Evolutionary conservation across 1,140 invertebrate species (phyloP), one percentile per base, ranked within the genome.

Genomic region (Drosophila mojavensis): DNA sequence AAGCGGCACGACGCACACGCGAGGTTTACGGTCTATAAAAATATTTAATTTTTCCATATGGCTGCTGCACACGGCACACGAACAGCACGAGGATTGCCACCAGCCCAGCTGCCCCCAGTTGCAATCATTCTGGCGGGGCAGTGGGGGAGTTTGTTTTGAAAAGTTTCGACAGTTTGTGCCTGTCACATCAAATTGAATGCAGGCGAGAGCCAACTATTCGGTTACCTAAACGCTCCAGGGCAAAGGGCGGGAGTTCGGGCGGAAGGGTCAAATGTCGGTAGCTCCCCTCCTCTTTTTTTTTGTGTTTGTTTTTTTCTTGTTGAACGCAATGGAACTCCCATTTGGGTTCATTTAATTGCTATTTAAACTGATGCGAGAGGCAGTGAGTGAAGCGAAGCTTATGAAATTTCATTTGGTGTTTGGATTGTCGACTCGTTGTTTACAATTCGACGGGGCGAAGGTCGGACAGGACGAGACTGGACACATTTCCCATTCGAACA

Each of bases 361-460:
- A 85, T 85, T 85, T 81, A 86, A 82, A 85, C 60, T 84, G 75
- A 79, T 59, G 28, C 36, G 50, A 69, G 9, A 48, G 41, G 36
- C 17, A 48, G 39, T 9, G n/a, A 5, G 11, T 20, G 51, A 33
- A 39, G 36, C 30, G 26, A 36, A 75, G 82, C 75, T 85, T 85
- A 86, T 85, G 82, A 81, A 85, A 85, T 85, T 86, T 86, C 75
- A 86, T 85, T 79, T 76, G 70, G 59, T 76, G 75, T 85, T 86
- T 81, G 78, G 58, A 85, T 71, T 81, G 72, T 66, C 71, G 69
- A 56, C 51, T 72, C 62, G 64, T 61, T 75, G 76, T 56, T 56
- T 50, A 24, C 59, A 62, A 60, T 59, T 54, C n/a, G n/a, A 3
- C 51, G 28, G 47, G 47, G 20, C 17, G 20, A 3, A 24, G 43